Evolutionary conservation across 2,113 vertebrate genomes (phyloP).

Genomic region (Pogonocichla stellata): DNA sequence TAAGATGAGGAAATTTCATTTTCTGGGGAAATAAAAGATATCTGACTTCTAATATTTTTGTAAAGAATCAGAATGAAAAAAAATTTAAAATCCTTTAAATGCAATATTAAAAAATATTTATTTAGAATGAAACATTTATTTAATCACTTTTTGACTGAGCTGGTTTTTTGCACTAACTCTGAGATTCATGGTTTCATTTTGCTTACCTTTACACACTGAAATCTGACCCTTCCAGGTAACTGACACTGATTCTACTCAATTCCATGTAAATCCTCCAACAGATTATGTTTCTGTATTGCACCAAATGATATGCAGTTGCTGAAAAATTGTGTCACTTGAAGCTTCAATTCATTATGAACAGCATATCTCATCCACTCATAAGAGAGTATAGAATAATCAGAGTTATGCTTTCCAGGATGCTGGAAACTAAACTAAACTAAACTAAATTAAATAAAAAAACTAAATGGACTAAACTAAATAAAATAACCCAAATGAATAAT

Average conservation of each 20-base stretch:
- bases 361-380: background rate
- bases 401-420: background rate
- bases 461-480: too few relatives aligned
- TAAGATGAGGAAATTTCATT: background rate
- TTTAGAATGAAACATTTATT: background rate
- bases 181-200: rapidly evolving
- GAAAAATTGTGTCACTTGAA: background rate
- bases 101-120: background rate
- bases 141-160: background rate
- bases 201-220: background rate
- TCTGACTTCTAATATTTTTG: background rate
- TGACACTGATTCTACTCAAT: background rate
- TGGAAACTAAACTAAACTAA: background rate
- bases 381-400: background rate
- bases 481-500: background rate
- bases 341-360: background rate
- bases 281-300: background rate
- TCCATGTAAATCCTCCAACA: background rate
- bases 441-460: too few relatives aligned
- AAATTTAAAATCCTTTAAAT: background rate
- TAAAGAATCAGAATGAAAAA: background rate
- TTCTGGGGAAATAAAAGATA: background rate
- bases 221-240: background rate
- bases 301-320: background rate
- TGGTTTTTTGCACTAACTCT: background rate